These are phyloP conservation scores for Rhyacophila brunnea DNA, from an alignment of 1,140 invertebrate genomes.

Conservation along the genomic window DNA sequence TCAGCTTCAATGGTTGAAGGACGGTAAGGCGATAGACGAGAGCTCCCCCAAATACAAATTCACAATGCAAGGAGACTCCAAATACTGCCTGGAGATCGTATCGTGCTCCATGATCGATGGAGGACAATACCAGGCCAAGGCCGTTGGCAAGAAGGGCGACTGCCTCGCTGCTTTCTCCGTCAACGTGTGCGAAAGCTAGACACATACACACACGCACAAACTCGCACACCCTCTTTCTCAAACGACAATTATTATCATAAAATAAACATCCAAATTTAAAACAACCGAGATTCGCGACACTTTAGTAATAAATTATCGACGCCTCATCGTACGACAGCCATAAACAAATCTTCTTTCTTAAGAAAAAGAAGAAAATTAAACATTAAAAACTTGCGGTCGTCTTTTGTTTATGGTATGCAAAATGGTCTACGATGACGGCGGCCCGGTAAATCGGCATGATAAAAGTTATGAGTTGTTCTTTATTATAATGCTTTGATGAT, in stretches of 20 bases:
- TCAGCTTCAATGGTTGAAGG: constrained; percentile 81
- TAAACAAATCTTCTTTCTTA: too few relatives aligned
- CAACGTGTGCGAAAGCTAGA: constrained; percentile 65
- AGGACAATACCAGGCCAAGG: constrained; percentile 87
- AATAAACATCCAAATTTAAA: too few relatives aligned
- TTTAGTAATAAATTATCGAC: too few relatives aligned
- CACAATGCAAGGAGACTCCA: constrained; percentile 74
- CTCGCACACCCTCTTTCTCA: not conserved
- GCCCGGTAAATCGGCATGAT: too few relatives aligned
- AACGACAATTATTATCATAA: too few relatives aligned
- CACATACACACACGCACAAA: constrained; percentile 37
- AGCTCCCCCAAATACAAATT: constrained; percentile 77
- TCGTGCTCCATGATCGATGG: constrained; percentile 76
- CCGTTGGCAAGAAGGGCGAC: constrained; percentile 81
- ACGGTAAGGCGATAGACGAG: constrained; percentile 81
- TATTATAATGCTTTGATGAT: constrained; percentile 1
- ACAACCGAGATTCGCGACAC: too few relatives aligned
- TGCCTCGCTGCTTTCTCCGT: constrained; percentile 80
- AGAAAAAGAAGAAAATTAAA: too few relatives aligned
- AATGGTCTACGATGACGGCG: too few relatives aligned
- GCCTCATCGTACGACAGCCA: too few relatives aligned
- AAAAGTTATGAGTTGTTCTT: too few relatives aligned
- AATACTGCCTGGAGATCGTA: constrained; percentile 73
- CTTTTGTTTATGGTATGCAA: too few relatives aligned
- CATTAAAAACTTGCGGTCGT: too few relatives aligned